A percentile compares a stretch with the other conserved stretches of the same genome.
Evolutionary conservation across 1,140 invertebrate genomes (phyloP).

Genomic region (Polypedilum pembai): DNA sequence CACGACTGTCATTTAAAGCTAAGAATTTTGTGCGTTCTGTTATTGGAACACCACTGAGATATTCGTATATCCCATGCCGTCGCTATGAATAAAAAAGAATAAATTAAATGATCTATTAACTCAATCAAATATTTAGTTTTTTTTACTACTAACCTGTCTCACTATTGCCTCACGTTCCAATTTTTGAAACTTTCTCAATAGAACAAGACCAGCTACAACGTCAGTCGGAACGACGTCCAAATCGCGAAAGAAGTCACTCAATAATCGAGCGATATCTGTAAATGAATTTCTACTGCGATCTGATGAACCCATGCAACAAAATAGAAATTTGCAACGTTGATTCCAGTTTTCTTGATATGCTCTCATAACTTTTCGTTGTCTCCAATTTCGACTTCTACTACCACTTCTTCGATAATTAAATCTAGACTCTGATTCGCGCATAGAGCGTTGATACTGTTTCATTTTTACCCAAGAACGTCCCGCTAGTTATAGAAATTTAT

Average conservation of each 20-base stretch:
- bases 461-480: conserved; percentile 90
- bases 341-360: conserved; percentile 90
- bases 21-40: conserved; percentile 78
- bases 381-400: conserved; percentile 75
- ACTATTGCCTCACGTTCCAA: conserved; percentile 70
- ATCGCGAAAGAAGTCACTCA: conserved; percentile 86
- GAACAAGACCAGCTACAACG: conserved; percentile 76
- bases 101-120: conserved; percentile 26
- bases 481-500: too few species aligned
- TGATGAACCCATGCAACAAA: conserved; percentile 77
- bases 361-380: conserved; percentile 79
- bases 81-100: conserved; percentile 43
- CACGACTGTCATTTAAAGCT: conserved; percentile 67
- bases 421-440: conserved; percentile 65
- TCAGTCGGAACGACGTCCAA: conserved; percentile 88
- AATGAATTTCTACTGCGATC: conserved; percentile 77
- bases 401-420: conserved; percentile 72
- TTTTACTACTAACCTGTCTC: conserved; percentile 52
- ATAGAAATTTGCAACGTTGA: conserved; percentile 71
- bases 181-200: conserved; percentile 76
- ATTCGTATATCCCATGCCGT: conserved; percentile 83
- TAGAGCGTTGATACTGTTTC: conserved; percentile 79
- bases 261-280: conserved; percentile 73
- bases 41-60: conserved; percentile 78
- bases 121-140: too few species aligned